Evolutionary conservation across 2,797 vertebrate species (phyloP).

Genomic region (Lutjanus argentimaculatus): DNA sequence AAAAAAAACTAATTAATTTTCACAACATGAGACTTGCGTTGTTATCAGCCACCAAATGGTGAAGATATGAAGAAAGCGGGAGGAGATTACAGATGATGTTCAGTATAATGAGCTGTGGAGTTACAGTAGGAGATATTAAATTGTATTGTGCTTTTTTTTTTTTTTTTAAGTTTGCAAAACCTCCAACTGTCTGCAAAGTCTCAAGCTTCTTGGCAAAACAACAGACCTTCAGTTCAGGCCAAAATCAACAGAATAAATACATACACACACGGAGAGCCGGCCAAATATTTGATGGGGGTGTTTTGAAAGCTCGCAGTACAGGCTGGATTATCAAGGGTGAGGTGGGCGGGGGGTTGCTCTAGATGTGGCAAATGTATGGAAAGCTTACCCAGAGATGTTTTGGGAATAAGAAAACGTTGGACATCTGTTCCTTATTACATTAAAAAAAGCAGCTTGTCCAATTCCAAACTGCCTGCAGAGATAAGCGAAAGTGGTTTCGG

Average conservation of each 20-base stretch:
- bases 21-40: constrained; percentile 42
- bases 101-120: constrained; percentile 54
- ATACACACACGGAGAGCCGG: constrained; percentile 47
- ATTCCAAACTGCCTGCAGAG: constrained; percentile 75
- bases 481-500: constrained; percentile 73
- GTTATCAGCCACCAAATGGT: constrained; percentile 54
- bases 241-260: constrained; percentile 74
- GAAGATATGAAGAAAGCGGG: constrained; percentile 59
- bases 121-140: constrained; percentile 55
- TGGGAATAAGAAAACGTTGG: constrained; percentile 46
- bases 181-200: constrained; percentile 66
- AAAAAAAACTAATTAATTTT: constrained; percentile 64
- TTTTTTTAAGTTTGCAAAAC: constrained; percentile 56
- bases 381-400: constrained; percentile 63
- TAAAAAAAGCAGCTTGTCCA: constrained; percentile 48
- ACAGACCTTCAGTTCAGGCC: constrained; percentile 63
- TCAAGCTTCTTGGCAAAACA: constrained; percentile 67
- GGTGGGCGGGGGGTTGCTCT: constrained; percentile 21
- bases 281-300: constrained; percentile 66
- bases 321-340: constrained; percentile 47
- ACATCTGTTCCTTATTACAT: constrained; percentile 81
- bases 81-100: constrained; percentile 47
- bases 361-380: constrained; percentile 65
- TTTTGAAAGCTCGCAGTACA: constrained; percentile 60
- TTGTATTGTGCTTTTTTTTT: constrained; percentile 55